phyloP scores from a whole-genome alignment of 1,140 invertebrate species.

The Hyposmocoma kahamanoa region DNA sequence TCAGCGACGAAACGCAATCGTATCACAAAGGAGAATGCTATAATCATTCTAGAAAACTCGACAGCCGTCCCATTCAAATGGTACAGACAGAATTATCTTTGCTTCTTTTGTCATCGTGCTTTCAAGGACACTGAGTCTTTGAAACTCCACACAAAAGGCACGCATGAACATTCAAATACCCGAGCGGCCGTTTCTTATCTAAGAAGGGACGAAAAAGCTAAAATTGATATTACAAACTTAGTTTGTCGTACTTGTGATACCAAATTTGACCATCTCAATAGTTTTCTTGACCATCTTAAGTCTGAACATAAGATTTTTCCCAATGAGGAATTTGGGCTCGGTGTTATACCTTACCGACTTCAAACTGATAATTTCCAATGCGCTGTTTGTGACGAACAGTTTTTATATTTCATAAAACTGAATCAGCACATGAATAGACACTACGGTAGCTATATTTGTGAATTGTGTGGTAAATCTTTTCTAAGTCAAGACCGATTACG shows the following conservation, averaged over 20 bases:
- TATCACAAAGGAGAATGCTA: conserved; percentile 55
- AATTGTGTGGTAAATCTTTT: conserved; percentile 84
- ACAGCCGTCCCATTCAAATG: conserved; percentile 56
- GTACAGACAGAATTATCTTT: conserved; percentile 57
- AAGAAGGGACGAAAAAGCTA: conserved; percentile 56
- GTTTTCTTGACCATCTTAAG: conserved; percentile 39
- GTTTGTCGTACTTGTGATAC: conserved; percentile 34
- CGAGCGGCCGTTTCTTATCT: conserved; percentile 52
- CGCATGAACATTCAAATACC: conserved; percentile 36
- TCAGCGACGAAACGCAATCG: conserved; percentile 50
- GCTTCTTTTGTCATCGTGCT: conserved; percentile 52
- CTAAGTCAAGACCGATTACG: conserved; percentile 45
- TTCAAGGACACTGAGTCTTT: conserved; percentile 36
- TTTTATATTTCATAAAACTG: conserved; percentile 64
- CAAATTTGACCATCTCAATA: conserved; percentile 19
- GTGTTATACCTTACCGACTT: conserved; percentile 51
- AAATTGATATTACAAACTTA: conserved; percentile 45
- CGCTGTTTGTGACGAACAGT: conserved; percentile 49
- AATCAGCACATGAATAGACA: conserved; percentile 67
- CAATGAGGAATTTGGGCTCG: conserved; percentile 30
- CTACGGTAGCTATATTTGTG: conserved; percentile 79
- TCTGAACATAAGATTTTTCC: conserved; percentile 28
- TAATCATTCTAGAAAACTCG: conserved; percentile 45
- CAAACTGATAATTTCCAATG: conserved; percentile 46
- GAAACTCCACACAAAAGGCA: conserved; percentile 41